Evolutionary conservation across 2,888 invertebrate species (phyloP), one percentile per base, ranked within the genome.

Genomic region (Sarcophaga variegata): DNA sequence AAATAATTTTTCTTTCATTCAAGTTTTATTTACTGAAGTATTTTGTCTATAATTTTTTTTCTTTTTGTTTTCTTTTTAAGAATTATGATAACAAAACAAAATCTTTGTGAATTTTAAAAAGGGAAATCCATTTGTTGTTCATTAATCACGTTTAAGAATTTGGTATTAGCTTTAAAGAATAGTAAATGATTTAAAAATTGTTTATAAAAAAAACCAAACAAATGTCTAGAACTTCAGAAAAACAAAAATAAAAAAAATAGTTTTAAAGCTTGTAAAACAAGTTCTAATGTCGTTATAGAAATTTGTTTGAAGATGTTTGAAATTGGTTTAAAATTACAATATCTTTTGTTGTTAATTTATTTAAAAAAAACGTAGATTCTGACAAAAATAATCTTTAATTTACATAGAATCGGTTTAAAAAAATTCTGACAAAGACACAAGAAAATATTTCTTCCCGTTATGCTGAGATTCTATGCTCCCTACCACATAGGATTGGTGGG

Each of bases 101-200:
- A 54, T 17, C 17, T 25, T 70, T 25, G n/a, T 5, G 20, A 72
- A n/a, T 27, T 11, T 74, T n/a, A 45, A 59, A 59, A 4, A 10
- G 69, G 63, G 54, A 80, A 72, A 80, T 64, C 79, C 79, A 54
- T 47, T 64, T 80, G 54, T 71, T 37, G 37, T 37, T 37, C 37
- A 37, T 37, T 27, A 64, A 37, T 80, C 71, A 80, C 62, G 78
- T 54, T 10, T 62, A 37, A 10, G 10, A 10, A 37, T 37, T 37
- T 8, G 3, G 10, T 37, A 8, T 79, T 45, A 60, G 3, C 49
- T 49, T 47, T 49, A 37, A 37, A 1, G 37, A 37, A 2, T 37
- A 37, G 37, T 37, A 37, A 37, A 37, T 1, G 37, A 0, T 37
- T 37, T 37, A 37, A 37, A 37, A 37, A 37, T 8, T 37, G 1